phyloP scores from a whole-genome alignment of 2,113 vertebrate species.

The Oxyruncus cristatus region DNA sequence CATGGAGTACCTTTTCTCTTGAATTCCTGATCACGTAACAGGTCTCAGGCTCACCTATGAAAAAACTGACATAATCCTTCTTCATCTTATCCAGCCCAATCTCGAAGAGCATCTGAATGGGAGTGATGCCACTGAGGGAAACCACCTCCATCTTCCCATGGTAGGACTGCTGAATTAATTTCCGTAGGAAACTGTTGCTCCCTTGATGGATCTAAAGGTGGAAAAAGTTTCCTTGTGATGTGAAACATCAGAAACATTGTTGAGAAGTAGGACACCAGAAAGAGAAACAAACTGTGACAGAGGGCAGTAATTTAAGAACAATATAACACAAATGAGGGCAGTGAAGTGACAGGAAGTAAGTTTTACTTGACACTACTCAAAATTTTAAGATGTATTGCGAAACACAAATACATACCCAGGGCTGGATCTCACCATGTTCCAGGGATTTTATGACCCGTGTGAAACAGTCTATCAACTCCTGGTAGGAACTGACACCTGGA shows the following conservation, averaged over 20 bases:
- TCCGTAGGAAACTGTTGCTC: constrained; percentile 87
- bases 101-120: constrained; percentile 91
- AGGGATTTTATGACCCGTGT: constrained; percentile 83
- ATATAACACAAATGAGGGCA: not conserved
- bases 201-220: constrained; percentile 86
- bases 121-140: constrained; percentile 79
- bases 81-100: constrained; percentile 95
- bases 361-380: not conserved
- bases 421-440: constrained; percentile 84
- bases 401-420: constrained; percentile 82
- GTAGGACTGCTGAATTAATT: constrained; percentile 89
- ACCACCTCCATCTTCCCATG: constrained; percentile 78
- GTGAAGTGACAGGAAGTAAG: not conserved
- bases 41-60: constrained; percentile 81
- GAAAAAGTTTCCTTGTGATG: not conserved
- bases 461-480: constrained; percentile 86
- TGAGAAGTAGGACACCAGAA: not conserved
- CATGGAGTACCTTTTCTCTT: not conserved
- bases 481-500: constrained; percentile 86
- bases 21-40: not conserved
- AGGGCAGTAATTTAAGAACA: not conserved
- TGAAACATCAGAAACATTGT: not conserved
- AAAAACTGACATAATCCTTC: constrained; percentile 94
- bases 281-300: not conserved
- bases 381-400: not conserved